These are phyloP conservation scores for Riptortus pedestris DNA, from an alignment of 1,140 invertebrate species.

Conservation along the genomic window DNA sequence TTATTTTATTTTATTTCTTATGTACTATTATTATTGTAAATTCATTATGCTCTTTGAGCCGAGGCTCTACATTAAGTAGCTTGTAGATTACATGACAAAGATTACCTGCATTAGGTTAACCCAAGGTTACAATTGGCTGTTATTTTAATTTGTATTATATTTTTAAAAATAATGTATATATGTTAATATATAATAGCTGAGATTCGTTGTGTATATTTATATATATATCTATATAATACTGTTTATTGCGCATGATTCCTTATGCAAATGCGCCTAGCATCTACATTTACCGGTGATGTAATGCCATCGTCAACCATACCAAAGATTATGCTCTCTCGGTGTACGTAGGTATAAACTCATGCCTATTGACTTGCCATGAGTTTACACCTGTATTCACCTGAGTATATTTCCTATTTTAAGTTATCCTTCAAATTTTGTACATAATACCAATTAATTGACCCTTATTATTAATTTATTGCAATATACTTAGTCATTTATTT, in stretches of 20 bases:
- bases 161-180: background rate
- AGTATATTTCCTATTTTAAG: too few relatives aligned
- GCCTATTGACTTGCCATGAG: too few relatives aligned
- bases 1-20: background rate
- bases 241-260: background rate
- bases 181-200: background rate
- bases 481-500: too few relatives aligned
- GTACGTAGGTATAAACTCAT: too few relatives aligned
- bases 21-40: background rate
- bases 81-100: background rate
- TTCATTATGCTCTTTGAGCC: background rate
- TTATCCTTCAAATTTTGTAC: too few relatives aligned
- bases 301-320: background rate
- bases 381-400: too few relatives aligned
- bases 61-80: background rate
- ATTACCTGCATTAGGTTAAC: background rate
- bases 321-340: background rate
- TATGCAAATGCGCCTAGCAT: background rate
- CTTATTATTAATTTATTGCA: too few relatives aligned
- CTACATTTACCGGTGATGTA: background rate
- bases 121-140: background rate
- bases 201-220: background rate
- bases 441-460: too few relatives aligned
- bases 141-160: slow-evolving; percentile 4
- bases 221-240: background rate